These are phyloP conservation scores for Neotragus pygmaeus DNA, from an alignment of 2,113 vertebrate genomes.

Conservation along the genomic window DNA sequence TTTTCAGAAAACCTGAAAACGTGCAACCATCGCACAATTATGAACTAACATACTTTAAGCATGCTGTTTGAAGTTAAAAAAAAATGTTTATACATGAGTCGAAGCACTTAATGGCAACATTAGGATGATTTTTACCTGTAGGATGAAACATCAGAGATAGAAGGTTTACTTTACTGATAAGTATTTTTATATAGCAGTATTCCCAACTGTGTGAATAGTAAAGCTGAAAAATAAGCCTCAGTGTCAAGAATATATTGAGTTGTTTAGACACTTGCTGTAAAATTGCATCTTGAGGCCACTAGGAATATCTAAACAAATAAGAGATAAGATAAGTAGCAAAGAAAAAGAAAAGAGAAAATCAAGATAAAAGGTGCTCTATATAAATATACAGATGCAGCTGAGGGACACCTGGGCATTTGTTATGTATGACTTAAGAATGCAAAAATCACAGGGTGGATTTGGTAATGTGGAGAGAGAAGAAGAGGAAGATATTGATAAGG, in stretches of 20 bases:
- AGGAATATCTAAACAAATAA: not conserved
- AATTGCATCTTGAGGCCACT: not conserved
- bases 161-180: not conserved
- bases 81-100: constrained; percentile 34
- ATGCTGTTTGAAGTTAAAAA: constrained; percentile 19
- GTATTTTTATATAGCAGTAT: not conserved
- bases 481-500: not conserved
- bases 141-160: constrained; percentile 19
- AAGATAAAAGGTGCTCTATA: not conserved
- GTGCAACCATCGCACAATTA: not conserved
- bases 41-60: not conserved
- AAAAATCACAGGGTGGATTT: not conserved
- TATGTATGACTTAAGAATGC: not conserved
- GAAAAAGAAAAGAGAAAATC: not conserved
- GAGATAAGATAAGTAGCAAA: not conserved
- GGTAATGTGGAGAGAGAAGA: not conserved
- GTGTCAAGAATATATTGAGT: not conserved
- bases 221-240: not conserved
- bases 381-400: not conserved
- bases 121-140: constrained; percentile 19
- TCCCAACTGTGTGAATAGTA: not conserved
- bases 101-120: not conserved
- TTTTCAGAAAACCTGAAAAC: constrained; percentile 44
- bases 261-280: not conserved
- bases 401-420: not conserved